These are phyloP conservation scores for Drosophila lutescens DNA, from an alignment of 2,888 invertebrate species.

Conservation along the genomic window DNA sequence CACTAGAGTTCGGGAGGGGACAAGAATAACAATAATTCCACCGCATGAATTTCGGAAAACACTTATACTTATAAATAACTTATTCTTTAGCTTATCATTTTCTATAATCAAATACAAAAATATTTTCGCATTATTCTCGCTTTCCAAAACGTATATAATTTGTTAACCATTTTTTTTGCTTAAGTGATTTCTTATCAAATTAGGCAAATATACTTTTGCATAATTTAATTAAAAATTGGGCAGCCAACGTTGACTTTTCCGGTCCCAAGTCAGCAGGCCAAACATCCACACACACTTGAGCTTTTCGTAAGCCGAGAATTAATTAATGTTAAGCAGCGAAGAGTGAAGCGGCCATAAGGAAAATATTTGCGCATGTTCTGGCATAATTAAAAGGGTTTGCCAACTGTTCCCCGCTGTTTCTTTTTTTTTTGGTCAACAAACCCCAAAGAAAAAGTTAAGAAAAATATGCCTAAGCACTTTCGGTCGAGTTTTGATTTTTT, in stretches of 20 bases:
- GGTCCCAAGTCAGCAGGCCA: slow-evolving; percentile 60
- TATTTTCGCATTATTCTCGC: no score
- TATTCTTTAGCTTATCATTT: no score
- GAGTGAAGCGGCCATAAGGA: slow-evolving; percentile 64
- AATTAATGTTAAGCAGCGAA: slow-evolving; percentile 66
- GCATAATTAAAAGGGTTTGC: slow-evolving; percentile 72
- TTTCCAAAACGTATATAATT: background rate
- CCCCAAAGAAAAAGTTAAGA: slow-evolving; percentile 21
- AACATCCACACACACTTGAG: slow-evolving; percentile 39
- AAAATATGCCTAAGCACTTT: slow-evolving; percentile 38
- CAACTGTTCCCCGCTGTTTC: slow-evolving; percentile 32
- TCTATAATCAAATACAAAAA: no score
- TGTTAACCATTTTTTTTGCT: background rate
- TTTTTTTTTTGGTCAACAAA: slow-evolving; percentile 7
- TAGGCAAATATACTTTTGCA: slow-evolving; percentile 62
- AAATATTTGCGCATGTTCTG: slow-evolving; percentile 75
- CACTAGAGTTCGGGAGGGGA: background rate
- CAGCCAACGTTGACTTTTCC: slow-evolving; percentile 58
- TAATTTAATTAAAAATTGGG: slow-evolving; percentile 75
- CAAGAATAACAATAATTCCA: background rate
- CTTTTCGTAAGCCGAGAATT: slow-evolving; percentile 59
- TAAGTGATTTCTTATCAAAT: slow-evolving; percentile 43
- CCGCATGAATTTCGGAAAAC: no score
- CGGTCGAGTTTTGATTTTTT: slow-evolving; percentile 18
- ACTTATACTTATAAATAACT: no score